phyloP scores from a whole-genome alignment of 1,140 invertebrate genomes.

The Zaprionus ghesquierei region DNA sequence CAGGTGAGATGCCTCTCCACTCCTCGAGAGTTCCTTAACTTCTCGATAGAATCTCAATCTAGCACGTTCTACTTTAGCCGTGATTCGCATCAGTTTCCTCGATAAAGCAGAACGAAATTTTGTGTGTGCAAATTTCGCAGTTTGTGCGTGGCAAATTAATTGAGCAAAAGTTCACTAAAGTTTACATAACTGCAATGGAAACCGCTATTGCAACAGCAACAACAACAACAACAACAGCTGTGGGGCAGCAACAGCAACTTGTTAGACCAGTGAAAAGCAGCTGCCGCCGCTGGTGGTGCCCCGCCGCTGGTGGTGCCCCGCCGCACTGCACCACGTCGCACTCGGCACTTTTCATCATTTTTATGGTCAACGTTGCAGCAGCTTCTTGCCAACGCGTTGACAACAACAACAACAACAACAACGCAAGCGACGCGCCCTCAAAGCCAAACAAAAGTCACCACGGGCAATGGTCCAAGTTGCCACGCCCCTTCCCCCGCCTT shows the following conservation, averaged over 20 bases:
- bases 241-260: conserved; percentile 45
- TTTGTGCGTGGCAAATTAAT: conserved; percentile 61
- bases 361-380: conserved; percentile 41
- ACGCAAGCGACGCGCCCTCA: conserved; percentile 23
- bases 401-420: conserved; percentile 18
- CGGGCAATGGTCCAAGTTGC: conserved; percentile 11
- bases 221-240: neutral
- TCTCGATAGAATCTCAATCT: neutral
- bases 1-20: neutral
- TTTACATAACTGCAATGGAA: conserved; percentile 65
- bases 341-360: conserved; percentile 62
- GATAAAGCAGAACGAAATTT: conserved; percentile 22
- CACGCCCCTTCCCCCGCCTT: neutral
- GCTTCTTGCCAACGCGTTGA: conserved; percentile 60
- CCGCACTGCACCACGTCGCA: no score
- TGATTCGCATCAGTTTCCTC: neutral
- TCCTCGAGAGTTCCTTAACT: neutral
- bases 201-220: conserved; percentile 57
- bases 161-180: conserved; percentile 63
- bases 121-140: conserved; percentile 12
- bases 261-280: conserved; percentile 55
- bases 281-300: conserved; percentile 9
- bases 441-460: conserved; percentile 41
- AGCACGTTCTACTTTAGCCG: neutral
- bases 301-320: no score